Percentiles rank a stretch among this genome's conserved stretches.
These are phyloP conservation scores for Habropoda laboriosa DNA, from an alignment of 1,140 invertebrate genomes.

Conservation along the genomic window DNA sequence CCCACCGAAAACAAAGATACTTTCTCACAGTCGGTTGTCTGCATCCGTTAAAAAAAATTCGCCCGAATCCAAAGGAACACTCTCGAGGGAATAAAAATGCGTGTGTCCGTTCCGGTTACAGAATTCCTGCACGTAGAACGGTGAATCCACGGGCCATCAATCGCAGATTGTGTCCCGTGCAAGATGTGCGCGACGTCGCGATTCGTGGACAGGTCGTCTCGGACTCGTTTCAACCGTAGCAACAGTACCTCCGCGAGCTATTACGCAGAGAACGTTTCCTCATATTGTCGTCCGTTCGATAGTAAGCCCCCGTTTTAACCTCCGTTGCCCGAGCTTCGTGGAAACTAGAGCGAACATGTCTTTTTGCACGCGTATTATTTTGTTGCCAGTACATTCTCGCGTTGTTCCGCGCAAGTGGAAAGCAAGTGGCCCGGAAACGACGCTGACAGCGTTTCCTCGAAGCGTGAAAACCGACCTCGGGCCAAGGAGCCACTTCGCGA, in stretches of 20 bases:
- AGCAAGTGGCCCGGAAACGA: conserved; percentile 25
- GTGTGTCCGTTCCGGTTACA: neutral
- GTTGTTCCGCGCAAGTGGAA: neutral
- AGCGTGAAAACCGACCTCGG: neutral
- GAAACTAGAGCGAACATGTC: neutral
- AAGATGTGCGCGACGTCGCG: neutral
- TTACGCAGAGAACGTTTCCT: neutral
- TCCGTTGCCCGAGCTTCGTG: neutral
- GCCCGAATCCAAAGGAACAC: too few species aligned
- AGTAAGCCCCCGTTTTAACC: neutral
- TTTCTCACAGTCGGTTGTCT: too few species aligned
- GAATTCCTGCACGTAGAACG: neutral
- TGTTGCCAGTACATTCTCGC: neutral
- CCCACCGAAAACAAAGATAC: too few species aligned
- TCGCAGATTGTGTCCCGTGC: neutral
- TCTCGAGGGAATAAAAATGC: neutral
- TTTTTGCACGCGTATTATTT: neutral
- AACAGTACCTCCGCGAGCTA: too few species aligned
- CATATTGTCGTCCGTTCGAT: neutral
- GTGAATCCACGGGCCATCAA: neutral
- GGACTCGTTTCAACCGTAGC: too few species aligned
- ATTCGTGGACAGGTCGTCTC: neutral
- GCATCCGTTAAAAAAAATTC: too few species aligned
- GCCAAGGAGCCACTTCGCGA: neutral
- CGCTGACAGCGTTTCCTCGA: neutral